phyloP scores from a whole-genome alignment of 2,797 vertebrate species.

The Uromys caudimaculatus region DNA sequence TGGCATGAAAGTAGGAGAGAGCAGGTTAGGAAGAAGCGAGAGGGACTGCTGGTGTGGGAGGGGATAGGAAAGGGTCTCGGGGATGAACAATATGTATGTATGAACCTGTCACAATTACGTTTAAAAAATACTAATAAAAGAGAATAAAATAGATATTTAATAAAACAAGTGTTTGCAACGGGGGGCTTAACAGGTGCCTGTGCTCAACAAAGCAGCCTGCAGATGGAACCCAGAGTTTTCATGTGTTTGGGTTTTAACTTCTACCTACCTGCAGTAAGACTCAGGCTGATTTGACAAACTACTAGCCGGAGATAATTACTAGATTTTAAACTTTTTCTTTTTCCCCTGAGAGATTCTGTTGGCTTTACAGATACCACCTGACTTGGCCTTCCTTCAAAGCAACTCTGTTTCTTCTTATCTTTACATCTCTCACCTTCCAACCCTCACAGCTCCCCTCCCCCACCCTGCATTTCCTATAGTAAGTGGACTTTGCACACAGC shows the following conservation, averaged over 20 bases:
- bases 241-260: background rate
- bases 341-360: background rate
- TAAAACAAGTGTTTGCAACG: background rate
- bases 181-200: background rate
- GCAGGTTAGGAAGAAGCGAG: background rate
- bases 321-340: background rate
- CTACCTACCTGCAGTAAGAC: background rate
- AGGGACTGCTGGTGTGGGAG: too few species aligned
- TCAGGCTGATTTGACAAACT: background rate
- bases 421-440: background rate
- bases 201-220: background rate
- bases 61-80: background rate
- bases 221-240: background rate
- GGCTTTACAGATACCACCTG: background rate
- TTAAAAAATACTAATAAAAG: background rate
- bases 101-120: background rate
- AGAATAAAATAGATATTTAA: background rate
- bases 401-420: background rate
- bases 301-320: background rate
- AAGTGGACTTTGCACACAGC: background rate
- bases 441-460: rapidly evolving
- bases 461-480: background rate
- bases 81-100: background rate
- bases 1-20: background rate
- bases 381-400: background rate